phyloP scores from a whole-genome alignment of 2,113 vertebrate genomes.

The Pheucticus melanocephalus region DNA sequence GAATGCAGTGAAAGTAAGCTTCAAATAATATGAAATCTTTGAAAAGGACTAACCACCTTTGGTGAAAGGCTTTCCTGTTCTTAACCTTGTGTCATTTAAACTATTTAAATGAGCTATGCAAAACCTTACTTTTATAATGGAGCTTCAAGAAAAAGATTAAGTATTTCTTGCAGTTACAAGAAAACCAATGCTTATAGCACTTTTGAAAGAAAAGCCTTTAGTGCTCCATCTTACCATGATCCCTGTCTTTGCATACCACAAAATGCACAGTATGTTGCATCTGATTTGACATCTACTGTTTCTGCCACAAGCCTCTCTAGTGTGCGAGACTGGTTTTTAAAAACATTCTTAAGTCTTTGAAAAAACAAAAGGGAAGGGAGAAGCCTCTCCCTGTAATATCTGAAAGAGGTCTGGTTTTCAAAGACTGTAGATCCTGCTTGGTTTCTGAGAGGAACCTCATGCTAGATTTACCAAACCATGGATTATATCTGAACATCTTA shows the following conservation, averaged over 20 bases:
- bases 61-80: slow-evolving; percentile 62
- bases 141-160: slow-evolving; percentile 8
- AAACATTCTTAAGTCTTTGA: background rate
- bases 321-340: background rate
- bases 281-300: background rate
- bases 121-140: slow-evolving; percentile 33
- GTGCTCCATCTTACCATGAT: background rate
- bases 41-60: slow-evolving; percentile 53
- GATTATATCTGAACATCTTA: background rate
- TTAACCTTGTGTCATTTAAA: slow-evolving; percentile 59
- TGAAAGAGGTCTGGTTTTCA: background rate
- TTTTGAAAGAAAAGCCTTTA: slow-evolving; percentile 8
- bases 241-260: background rate
- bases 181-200: background rate
- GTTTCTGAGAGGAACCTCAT: background rate
- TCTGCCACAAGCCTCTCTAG: background rate
- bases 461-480: background rate
- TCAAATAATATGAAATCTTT: slow-evolving; percentile 63
- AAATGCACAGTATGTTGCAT: background rate
- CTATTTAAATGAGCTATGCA: slow-evolving; percentile 47
- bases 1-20: slow-evolving; percentile 64
- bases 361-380: background rate
- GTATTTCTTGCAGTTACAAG: slow-evolving; percentile 19
- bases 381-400: background rate
- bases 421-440: background rate